Base-by-base conservation (phyloP, 2,113 vertebrate genomes). In the pig (Sus scrofa) region DNA sequence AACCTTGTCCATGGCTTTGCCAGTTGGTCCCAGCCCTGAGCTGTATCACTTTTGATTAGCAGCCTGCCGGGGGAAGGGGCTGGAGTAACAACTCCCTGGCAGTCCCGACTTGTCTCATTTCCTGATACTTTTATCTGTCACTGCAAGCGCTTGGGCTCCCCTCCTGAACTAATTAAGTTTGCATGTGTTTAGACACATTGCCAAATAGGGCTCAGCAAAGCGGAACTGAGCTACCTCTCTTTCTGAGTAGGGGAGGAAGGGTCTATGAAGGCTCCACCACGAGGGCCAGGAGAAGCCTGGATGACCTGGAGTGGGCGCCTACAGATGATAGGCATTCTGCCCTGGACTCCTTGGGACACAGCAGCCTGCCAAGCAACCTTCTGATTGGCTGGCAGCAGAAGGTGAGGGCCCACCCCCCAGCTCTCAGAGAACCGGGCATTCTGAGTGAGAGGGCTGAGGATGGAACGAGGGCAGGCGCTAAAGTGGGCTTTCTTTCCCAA, bases 151-250 rank as follows among this genome's bases (percentile, higher is more conserved):
- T 93, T 98, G 97, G 96, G 97, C 98, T 98, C 90, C 95, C 98
- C 98, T 98, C 98, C 98, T 98, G 98, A 99, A 98, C 98, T 98
- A 99, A 99, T 99, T 98, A 98, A 99, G 98, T 99, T 98, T 98
- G 98, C 96, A 58, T 98, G 98, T 98, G 98, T 99, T 98, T 98
- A 98, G 99, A 99, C 98, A 98, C 97, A 98, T 98, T 98, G 99
- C 98, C 98, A 99, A 99, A 99, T 99, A 98, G 98, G 98, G 98
- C 98, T 99, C 99, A 99, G 98, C 98, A 99, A 98, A 98, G 98
- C 98, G 98, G 98, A 99, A 99, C 99, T 96, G 98, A 98, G 98
- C 98, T 98, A 98, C 97, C 98, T 99, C 98, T 99, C 98, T 99
- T 98, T 99, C 97, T 97, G 97, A 98, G 98, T 96, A 97, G 97